These are phyloP conservation scores for Oreotrochilus melanogaster DNA, from an alignment of 2,113 vertebrate species.

Conservation along the genomic window DNA sequence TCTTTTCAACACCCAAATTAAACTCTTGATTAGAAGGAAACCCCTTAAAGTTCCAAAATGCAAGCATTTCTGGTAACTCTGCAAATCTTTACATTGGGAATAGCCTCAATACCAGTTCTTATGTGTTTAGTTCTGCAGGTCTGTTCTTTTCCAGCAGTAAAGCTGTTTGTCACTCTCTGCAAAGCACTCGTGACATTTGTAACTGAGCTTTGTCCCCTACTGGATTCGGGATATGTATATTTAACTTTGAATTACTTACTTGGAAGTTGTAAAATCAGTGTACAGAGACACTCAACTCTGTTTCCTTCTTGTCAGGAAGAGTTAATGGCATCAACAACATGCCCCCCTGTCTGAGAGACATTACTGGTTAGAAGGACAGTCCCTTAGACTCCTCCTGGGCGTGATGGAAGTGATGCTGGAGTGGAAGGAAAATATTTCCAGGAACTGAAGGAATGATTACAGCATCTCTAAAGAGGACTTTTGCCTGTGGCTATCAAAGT, in stretches of 20 bases:
- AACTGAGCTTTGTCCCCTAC: neutral
- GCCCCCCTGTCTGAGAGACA: neutral
- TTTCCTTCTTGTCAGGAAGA: neutral
- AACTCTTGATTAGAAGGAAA: neutral
- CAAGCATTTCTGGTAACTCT: neutral
- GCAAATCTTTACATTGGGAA: neutral
- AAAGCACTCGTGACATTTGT: neutral
- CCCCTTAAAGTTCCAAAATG: neutral
- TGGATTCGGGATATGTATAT: neutral
- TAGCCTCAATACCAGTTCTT: neutral
- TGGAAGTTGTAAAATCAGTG: neutral
- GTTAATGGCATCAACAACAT: neutral
- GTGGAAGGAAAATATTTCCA: constrained; percentile 1
- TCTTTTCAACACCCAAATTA: neutral
- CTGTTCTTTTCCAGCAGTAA: neutral
- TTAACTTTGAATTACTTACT: neutral
- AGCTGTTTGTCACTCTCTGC: neutral
- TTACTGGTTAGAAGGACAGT: neutral
- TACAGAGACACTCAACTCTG: neutral
- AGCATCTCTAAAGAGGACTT: neutral
- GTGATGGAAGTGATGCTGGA: neutral
- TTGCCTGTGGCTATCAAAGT: neutral
- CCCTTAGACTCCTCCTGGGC: neutral
- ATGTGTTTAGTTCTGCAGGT: neutral
- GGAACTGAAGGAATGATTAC: neutral